Evolutionary conservation across 92 coral and sea anemone genomes (phyloP), one percentile per base, ranked within the genome.

Genomic region (Phenganax stokvisi): DNA sequence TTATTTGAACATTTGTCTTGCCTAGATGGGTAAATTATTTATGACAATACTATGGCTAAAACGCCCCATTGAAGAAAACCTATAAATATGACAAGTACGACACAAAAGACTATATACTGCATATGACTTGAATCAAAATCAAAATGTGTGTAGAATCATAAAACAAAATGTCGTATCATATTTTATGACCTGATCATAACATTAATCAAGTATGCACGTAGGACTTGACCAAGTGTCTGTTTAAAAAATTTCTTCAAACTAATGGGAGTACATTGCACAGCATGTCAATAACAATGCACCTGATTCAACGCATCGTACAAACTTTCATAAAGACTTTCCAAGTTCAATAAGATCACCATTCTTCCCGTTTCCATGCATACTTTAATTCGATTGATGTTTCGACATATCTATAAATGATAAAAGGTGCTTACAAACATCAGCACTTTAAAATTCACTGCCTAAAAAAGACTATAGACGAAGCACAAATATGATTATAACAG

Each of bases 331-430:
- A 85, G 84, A 66, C 88, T 86, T 79, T 92, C 93, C 79, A 92
- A 72, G 75, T 89, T 89, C 28, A 92, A 85, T 29, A 89, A 85
- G 47, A 92, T 89, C 53, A 92, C 97, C 51, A 92, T 92, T 16
- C 89, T 82, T 30, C 97, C 97, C 6, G 96, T 87, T 56, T 91
- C 96, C 96, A 91, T 92, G 87, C 93, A 92, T 56, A 92, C 93
- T 84, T 92, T 92, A 56, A 92, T 92, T 75, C 92, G 89, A 85
- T 92, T 92, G 67, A 92, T 92, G 86, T 92, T 88, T 25, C 97
- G 93, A 83, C 97, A 92, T 57, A 92, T 85, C 97, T 92, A 82
- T 25, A 66, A 66, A 0, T 9, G 51, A 51, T 27, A 66, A 30
- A 66, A 37, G 47, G 47, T 37, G 47, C 5, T 5, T 37, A 37